Evolutionary conservation across 1,140 invertebrate species (phyloP).

Genomic region (Neelides sp.): DNA sequence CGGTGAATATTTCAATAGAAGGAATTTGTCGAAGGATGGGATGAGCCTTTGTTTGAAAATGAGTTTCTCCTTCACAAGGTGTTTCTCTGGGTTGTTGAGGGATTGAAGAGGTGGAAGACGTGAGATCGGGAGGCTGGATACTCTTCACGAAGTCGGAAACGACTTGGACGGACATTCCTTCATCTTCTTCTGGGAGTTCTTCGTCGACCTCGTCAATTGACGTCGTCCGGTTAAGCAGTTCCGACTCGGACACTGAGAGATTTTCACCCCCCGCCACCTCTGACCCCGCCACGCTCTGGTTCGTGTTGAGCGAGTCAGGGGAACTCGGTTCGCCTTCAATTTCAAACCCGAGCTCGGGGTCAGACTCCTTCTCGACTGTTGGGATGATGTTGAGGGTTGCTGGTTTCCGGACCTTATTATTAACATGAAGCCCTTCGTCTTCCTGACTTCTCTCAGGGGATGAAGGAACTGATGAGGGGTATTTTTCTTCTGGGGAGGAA

Average conservation of each 20-base stretch:
- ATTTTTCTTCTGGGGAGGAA: neutral
- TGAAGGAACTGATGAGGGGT: neutral
- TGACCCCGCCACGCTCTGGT: constrained; percentile 30
- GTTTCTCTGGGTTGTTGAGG: no score
- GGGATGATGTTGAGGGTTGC: constrained; percentile 3
- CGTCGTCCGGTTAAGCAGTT: constrained; percentile 28
- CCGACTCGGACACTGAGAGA: constrained; percentile 26
- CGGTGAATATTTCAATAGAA: no score
- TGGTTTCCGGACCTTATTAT: no score
- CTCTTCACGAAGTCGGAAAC: no score
- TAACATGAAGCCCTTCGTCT: no score
- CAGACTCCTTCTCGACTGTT: constrained; percentile 12
- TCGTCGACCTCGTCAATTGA: constrained; percentile 31
- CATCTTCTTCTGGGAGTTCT: constrained; percentile 26
- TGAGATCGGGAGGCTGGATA: no score
- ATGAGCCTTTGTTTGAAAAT: no score
- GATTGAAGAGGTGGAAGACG: no score
- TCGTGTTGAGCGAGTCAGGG: constrained; percentile 30
- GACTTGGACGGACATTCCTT: no score
- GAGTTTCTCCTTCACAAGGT: no score
- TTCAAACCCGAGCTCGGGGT: no score
- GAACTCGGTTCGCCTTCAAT: constrained; percentile 21
- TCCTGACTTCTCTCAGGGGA: neutral
- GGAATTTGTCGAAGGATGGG: no score
- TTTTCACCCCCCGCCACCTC: constrained; percentile 22